Evolutionary conservation across 2,113 vertebrate species (phyloP), one percentile per base, ranked within the genome.

Genomic region (Tringa solitaria): DNA sequence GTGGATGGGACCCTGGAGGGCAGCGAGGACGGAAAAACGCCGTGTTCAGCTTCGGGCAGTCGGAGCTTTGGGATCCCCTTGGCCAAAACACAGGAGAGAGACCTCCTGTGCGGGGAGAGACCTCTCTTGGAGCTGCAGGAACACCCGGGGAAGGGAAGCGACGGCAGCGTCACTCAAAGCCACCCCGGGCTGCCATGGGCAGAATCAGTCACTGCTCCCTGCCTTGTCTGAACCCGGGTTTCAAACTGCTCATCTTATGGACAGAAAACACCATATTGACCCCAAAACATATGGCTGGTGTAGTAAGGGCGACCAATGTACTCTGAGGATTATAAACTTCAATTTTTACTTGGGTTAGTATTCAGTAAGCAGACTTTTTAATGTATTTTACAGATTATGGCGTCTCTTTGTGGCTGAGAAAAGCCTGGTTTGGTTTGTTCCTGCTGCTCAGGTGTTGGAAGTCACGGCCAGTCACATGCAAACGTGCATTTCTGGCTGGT

Each of bases 121-220:
- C 33, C 37, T 39, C 81, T 10, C 69, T 7, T 4, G 41, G 48
- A 48, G 57, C 56, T 54, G 4, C 10, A 27, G 54, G 33, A 20
- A 24, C 4, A 14, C 8, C 37, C 7, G 1, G 2, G 26, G 27
- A 22, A 39, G 48, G 21, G 11, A 50, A 19, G 75, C 15, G 7
- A 13, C 18, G 33, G 67, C 30, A 12, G 12, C 9, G 1, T 7
- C 6, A 0, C 6, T 14, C 76, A 14, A 20, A 56, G 41, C 9
- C 30, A 13, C 57, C 48, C 30, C 4, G 19, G 57, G 41, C 28
- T 24, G 48, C 48, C 50, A 1, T 3, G 41, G 5, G 14, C 26
- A 10, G 35, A n/a, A 32, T 6, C 20, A 35, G 20, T 30, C 33
- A 22, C 24, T 8, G 39, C 46, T 61, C 23, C 1, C 48, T n/a